Base-by-base conservation (phyloP, 2,113 vertebrate genomes). In the Thalassoma bifasciatum region DNA sequence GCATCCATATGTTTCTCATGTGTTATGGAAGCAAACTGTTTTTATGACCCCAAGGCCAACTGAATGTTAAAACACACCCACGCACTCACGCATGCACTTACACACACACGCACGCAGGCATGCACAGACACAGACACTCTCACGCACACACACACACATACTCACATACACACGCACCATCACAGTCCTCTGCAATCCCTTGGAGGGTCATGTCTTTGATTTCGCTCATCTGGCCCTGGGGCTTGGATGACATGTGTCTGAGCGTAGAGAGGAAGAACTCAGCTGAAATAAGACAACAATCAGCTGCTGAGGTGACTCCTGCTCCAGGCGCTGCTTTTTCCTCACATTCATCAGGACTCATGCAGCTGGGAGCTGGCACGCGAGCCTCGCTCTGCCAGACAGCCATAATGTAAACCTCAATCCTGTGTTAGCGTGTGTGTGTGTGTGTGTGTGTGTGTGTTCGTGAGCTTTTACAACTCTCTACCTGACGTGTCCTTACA, bases 291-390 rank as follows among this genome's bases (percentile, higher is more conserved):
- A 81, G 66, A 67, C 57, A 85, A 79, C 23, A 66, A 22, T 87
- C 64, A 86, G 65, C 60, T 75, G 53, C 64, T 66, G 79, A 85
- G 72, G 76, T 77, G 74, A 85, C 75, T 82, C n/a, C 51, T 81
- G 83, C 66, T 83, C 40, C 8, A 34, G 74, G 79, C 30, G 53
- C 54, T 60, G 42, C 72, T 58, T 78, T 63, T 61, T 34, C 53
- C 54, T 30, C 40, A 8, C 52, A 57, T 58, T 62, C 51, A 72
- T 61, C 64, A 54, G 21, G 13, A 26, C 38, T 54, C 19, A 42
- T 38, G 26, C 65, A 53, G 73, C 66, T 72, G 44, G 56, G 47
- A 47, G 58, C 67, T 52, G 78, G 51, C 58, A 75, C 34, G 70
- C 60, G 1, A 82, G 64, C 56, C 67, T 53, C 72, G 51, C 19